These are phyloP conservation scores for Ceyx cyanopectus DNA, from an alignment of 2,113 vertebrate genomes.

Conservation along the genomic window DNA sequence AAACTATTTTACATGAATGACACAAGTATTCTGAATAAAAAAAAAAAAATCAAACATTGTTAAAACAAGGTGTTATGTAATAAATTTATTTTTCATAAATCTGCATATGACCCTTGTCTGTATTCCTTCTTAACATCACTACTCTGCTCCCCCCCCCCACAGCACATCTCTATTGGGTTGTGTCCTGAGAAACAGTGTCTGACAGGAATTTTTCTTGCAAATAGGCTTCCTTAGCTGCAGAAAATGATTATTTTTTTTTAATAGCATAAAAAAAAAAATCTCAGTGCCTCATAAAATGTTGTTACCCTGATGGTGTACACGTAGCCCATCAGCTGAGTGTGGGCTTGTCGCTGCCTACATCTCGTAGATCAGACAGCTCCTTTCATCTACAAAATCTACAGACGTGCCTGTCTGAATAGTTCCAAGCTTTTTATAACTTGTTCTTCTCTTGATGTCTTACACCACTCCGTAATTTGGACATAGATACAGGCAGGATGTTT, in stretches of 20 bases:
- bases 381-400: background rate
- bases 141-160: background rate
- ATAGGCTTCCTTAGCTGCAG: background rate
- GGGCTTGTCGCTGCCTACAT: background rate
- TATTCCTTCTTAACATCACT: conserved; percentile 30
- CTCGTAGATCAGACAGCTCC: background rate
- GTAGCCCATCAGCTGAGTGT: background rate
- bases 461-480: background rate
- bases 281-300: background rate
- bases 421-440: background rate
- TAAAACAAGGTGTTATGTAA: conserved; percentile 89
- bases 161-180: rapidly evolving
- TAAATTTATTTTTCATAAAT: conserved; percentile 92
- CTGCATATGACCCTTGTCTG: conserved; percentile 72
- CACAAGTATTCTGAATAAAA: conserved; percentile 98
- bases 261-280: background rate
- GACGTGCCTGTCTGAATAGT: background rate
- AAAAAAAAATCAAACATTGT: conserved; percentile 87
- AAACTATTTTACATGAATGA: conserved; percentile 99
- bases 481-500: background rate
- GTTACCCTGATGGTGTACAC: background rate
- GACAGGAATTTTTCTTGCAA: background rate
- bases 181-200: background rate
- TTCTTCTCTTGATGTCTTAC: background rate
- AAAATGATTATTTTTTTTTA: background rate